phyloP scores from a whole-genome alignment of 2,797 vertebrate genomes.

The Echeneis naucrates region DNA sequence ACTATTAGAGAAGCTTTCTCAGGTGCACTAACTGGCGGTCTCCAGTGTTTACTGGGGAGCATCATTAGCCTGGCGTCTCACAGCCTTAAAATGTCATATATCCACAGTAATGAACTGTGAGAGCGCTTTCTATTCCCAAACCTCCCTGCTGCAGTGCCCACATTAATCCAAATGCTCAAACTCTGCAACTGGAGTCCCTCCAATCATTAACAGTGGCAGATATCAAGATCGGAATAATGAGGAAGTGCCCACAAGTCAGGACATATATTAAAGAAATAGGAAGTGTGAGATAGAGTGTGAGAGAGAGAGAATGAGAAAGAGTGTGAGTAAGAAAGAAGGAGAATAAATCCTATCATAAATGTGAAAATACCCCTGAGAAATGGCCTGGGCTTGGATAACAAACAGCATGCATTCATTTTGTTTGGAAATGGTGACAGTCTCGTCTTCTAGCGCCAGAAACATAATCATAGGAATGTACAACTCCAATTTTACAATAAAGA shows the following conservation, averaged over 20 bases:
- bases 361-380: slow-evolving; percentile 78
- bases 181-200: slow-evolving; percentile 79
- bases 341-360: slow-evolving; percentile 78
- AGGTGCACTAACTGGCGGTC: slow-evolving; percentile 77
- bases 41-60: slow-evolving; percentile 82
- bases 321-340: slow-evolving; percentile 12
- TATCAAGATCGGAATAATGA: slow-evolving; percentile 89
- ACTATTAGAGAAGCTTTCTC: slow-evolving; percentile 73
- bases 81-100: slow-evolving; percentile 85
- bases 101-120: slow-evolving; percentile 85
- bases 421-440: slow-evolving; percentile 66
- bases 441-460: slow-evolving; percentile 51
- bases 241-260: slow-evolving; percentile 85
- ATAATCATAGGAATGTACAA: slow-evolving; percentile 66
- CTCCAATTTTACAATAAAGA: slow-evolving; percentile 43
- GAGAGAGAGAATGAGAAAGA: slow-evolving; percentile 24
- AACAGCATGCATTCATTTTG: slow-evolving; percentile 71
- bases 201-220: slow-evolving; percentile 88
- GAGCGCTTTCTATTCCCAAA: slow-evolving; percentile 79
- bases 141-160: slow-evolving; percentile 71
- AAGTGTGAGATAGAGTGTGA: slow-evolving; percentile 39
- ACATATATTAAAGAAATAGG: slow-evolving; percentile 78
- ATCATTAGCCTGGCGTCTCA: slow-evolving; percentile 82
- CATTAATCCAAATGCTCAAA: slow-evolving; percentile 86
- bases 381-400: slow-evolving; percentile 67